Conservation (phyloP, 2,113 vertebrate species). For the Gobiocypris rarus region DNA sequence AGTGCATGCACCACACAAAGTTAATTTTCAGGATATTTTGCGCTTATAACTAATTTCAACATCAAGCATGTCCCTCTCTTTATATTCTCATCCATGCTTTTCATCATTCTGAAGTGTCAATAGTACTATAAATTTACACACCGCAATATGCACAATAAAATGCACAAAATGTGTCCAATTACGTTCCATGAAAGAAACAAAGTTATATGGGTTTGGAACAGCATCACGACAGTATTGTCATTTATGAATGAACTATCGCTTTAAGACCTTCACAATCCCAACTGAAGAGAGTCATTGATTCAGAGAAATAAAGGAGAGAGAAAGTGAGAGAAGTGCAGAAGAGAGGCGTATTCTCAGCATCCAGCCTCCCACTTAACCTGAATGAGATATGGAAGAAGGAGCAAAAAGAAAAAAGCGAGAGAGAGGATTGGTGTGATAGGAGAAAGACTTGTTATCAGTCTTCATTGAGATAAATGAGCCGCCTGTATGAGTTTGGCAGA, state of each 20-base stretch:
- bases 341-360: slow-evolving; percentile 17
- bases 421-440: slow-evolving; percentile 23
- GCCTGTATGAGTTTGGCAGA: slow-evolving; percentile 22
- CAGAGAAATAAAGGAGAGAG: slow-evolving; percentile 23
- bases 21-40: too few species aligned
- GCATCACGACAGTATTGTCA: background rate
- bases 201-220: background rate
- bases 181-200: background rate
- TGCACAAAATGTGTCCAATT: background rate
- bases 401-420: background rate
- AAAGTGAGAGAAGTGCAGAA: slow-evolving; percentile 8
- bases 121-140: too few species aligned
- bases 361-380: slow-evolving; percentile 42
- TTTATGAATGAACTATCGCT: slow-evolving; percentile 24
- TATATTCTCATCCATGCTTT: too few species aligned
- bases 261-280: slow-evolving; percentile 36
- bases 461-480: slow-evolving; percentile 51
- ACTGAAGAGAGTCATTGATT: slow-evolving; percentile 27
- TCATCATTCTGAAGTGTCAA: too few species aligned
- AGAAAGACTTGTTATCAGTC: slow-evolving; percentile 47
- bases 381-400: slow-evolving; percentile 41
- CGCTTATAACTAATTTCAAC: too few species aligned
- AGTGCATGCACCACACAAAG: too few species aligned
- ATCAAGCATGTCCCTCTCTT: too few species aligned
- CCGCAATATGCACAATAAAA: too few species aligned